A percentile compares a stretch with the other conserved stretches of the same genome.
These are phyloP conservation scores for Archocentrus centrarchus DNA, from an alignment of 2,113 vertebrate species.

Conservation along the genomic window DNA sequence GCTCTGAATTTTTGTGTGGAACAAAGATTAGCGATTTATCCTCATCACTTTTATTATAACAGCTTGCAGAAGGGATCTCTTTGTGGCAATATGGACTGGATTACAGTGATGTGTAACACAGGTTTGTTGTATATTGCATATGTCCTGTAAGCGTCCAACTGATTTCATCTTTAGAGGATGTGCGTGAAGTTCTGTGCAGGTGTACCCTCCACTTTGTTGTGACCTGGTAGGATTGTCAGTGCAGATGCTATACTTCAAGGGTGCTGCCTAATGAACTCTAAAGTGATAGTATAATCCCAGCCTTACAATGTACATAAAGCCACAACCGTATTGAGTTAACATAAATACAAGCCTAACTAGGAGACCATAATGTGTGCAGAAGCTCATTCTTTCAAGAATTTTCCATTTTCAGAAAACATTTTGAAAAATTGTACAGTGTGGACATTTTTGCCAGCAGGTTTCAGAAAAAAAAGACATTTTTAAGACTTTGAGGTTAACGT, in stretches of 20 bases:
- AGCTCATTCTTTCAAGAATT: background rate
- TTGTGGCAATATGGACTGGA: background rate
- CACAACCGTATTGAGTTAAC: background rate
- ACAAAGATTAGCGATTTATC: background rate
- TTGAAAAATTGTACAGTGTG: background rate
- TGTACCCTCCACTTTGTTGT: background rate
- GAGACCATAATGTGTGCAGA: slow-evolving; percentile 2
- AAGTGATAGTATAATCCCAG: background rate
- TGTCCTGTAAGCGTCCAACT: background rate
- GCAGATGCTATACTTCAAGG: background rate
- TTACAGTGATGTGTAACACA: background rate
- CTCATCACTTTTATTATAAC: background rate
- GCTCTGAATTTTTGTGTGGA: background rate
- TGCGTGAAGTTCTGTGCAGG: background rate
- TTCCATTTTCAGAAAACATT: background rate
- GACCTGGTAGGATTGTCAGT: background rate
- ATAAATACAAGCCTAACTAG: background rate
- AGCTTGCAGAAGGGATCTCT: background rate
- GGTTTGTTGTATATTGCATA: background rate
- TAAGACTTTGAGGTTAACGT: background rate
- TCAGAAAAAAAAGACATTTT: background rate
- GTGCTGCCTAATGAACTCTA: background rate
- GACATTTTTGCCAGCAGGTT: background rate
- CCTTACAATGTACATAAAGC: background rate
- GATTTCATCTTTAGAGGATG: background rate